Percentiles rank a stretch among this genome's conserved stretches.
Conservation (phyloP, 1,140 invertebrate species). For the Drosophila nebulosa region DNA sequence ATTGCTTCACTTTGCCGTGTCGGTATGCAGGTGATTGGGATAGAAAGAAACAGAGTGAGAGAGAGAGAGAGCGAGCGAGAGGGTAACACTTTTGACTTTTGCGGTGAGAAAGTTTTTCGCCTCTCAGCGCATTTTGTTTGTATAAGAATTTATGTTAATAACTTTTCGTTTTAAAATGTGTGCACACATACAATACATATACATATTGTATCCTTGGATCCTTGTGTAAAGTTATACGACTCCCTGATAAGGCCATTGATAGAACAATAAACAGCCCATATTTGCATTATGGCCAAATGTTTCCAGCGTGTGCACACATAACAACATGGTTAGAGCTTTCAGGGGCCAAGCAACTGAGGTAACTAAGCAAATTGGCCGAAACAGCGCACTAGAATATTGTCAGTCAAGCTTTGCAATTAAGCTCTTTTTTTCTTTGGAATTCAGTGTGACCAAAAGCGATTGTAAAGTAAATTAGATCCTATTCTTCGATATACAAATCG, state of each 20-base stretch:
- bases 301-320: conserved; percentile 36
- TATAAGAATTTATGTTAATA: conserved; percentile 74
- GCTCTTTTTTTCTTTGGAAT: neutral
- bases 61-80: neutral
- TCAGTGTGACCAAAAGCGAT: neutral
- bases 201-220: no score
- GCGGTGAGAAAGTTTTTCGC: conserved; percentile 59
- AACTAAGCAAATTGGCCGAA: neutral
- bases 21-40: conserved; percentile 18
- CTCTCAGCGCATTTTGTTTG: conserved; percentile 42
- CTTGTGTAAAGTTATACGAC: conserved; percentile 43
- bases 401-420: neutral
- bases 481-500: no score
- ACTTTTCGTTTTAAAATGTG: conserved; percentile 49
- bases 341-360: neutral
- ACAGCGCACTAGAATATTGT: neutral
- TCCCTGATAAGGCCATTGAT: conserved; percentile 74
- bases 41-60: neutral
- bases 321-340: neutral
- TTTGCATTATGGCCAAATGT: neutral
- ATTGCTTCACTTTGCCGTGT: conserved; percentile 44
- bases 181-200: conserved; percentile 1
- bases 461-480: neutral
- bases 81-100: conserved; percentile 71
- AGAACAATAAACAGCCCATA: conserved; percentile 64